phyloP scores from a whole-genome alignment of 2,797 vertebrate species.

The Poeciliopsis paucimaculata region DNA sequence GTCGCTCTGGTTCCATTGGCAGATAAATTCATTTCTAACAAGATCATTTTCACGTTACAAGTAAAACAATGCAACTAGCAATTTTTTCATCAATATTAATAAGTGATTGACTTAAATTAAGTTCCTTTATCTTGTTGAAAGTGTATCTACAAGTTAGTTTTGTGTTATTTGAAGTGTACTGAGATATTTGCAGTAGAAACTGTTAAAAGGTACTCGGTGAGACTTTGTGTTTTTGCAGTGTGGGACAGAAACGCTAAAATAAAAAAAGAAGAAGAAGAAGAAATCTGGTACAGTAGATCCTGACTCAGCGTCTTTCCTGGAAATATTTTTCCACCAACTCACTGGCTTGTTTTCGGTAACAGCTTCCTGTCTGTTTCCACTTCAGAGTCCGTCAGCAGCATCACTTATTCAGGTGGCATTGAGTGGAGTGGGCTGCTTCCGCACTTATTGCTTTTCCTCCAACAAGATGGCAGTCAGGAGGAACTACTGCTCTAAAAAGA shows the following conservation, averaged over 20 bases:
- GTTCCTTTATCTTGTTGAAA: too few species aligned
- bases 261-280: neutral
- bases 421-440: neutral
- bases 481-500: neutral
- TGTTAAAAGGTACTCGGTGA: too few species aligned
- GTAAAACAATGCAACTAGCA: too few species aligned
- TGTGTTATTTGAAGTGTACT: too few species aligned
- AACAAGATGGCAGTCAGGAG: neutral
- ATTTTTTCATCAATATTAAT: too few species aligned
- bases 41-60: too few species aligned
- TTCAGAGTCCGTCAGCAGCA: neutral
- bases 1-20: too few species aligned
- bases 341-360: neutral
- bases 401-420: conserved; percentile 8
- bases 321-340: neutral
- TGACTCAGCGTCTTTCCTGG: neutral
- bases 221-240: neutral
- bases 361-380: neutral
- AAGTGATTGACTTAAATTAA: too few species aligned
- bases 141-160: too few species aligned
- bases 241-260: neutral
- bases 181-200: too few species aligned
- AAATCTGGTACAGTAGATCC: neutral
- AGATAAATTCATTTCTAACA: too few species aligned
- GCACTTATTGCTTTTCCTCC: conserved; percentile 2